phyloP scores from a whole-genome alignment of 2,113 vertebrate genomes.

The Ploceus nigricollis region DNA sequence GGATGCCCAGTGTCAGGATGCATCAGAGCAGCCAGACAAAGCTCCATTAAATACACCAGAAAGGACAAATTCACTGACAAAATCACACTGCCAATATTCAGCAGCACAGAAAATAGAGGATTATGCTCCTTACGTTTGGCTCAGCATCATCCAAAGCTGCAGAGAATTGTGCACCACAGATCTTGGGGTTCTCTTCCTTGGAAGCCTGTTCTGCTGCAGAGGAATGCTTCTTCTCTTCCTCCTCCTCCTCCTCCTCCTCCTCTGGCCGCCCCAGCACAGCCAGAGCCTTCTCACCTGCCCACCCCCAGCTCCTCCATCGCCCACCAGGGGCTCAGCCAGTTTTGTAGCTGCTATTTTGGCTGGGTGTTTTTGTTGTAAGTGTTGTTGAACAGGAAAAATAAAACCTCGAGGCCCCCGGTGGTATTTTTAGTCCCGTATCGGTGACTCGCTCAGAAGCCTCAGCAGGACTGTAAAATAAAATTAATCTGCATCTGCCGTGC shows the following conservation, averaged over 20 bases:
- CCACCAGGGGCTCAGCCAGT: not conserved
- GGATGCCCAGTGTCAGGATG: not conserved
- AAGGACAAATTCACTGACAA: not conserved
- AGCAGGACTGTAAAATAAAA: not conserved
- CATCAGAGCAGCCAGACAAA: not conserved
- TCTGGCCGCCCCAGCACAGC: accelerated
- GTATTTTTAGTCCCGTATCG: not conserved
- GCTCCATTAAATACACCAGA: not conserved
- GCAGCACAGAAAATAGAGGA: not conserved
- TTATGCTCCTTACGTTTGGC: not conserved
- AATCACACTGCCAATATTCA: not conserved
- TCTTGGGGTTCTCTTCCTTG: not conserved
- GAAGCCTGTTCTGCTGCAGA: not conserved
- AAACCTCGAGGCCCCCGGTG: not conserved
- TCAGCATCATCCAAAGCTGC: not conserved
- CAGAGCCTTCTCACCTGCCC: not conserved
- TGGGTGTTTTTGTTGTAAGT: not conserved
- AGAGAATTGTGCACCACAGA: not conserved
- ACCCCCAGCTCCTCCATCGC: not conserved
- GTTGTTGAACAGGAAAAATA: not conserved
- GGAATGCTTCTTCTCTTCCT: not conserved
- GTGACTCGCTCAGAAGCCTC: not conserved
- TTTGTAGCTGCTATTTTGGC: not conserved
- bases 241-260: not conserved
- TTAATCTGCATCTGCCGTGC: not conserved